Percentiles rank a stretch among this genome's conserved stretches.
Conservation (phyloP, 2,113 vertebrate species). For the Melanerpes aurifrons region DNA sequence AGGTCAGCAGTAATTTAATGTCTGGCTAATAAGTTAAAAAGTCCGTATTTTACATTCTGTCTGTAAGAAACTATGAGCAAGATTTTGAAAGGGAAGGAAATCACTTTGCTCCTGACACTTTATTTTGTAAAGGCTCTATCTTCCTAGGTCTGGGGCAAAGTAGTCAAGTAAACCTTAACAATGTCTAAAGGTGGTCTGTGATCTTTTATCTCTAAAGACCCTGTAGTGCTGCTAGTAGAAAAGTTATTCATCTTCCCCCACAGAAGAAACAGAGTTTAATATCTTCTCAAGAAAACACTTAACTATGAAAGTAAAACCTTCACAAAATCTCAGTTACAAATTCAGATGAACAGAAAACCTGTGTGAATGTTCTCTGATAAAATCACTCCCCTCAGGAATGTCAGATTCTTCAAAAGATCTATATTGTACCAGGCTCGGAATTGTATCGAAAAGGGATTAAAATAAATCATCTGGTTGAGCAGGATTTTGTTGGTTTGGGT, state of each 20-base stretch:
- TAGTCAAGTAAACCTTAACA: background rate
- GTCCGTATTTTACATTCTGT: background rate
- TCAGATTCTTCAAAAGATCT: background rate
- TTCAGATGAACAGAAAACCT: background rate
- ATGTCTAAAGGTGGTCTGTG: background rate
- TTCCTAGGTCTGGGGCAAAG: background rate
- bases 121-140: background rate
- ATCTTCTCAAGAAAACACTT: background rate
- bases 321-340: background rate
- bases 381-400: background rate
- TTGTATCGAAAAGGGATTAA: background rate
- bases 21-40: background rate
- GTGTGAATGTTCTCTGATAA: background rate
- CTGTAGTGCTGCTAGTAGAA: background rate
- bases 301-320: background rate
- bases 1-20: background rate
- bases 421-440: background rate
- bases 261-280: background rate
- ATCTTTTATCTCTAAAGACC: background rate
- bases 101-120: background rate
- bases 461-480: background rate
- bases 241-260: background rate
- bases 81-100: background rate
- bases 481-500: background rate
- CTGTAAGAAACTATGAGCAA: background rate